Conservation (phyloP, 2,113 vertebrate genomes). For the Ageneiosus marmoratus region DNA sequence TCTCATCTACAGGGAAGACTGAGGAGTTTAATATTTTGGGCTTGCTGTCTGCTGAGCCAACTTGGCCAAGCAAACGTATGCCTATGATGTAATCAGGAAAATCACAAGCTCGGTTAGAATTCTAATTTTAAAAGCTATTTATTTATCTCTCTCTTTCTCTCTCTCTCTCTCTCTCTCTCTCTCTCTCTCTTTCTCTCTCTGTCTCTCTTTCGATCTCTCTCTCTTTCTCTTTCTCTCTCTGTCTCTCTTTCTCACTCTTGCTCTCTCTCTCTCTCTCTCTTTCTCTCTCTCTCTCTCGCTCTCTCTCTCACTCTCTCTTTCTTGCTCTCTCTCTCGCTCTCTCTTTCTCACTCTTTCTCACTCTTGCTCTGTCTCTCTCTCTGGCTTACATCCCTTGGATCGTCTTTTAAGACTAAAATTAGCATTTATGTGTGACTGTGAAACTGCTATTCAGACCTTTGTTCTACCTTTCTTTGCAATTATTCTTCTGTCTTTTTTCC, state of each 20-base stretch:
- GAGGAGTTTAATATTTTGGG: not conserved
- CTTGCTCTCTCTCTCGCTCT: conserved; percentile 4
- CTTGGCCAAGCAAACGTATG: conserved; percentile 54
- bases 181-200: not conserved
- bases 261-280: too few relatives aligned
- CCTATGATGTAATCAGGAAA: conserved; percentile 47
- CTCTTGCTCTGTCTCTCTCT: not conserved
- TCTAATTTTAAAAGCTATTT: conserved; percentile 20
- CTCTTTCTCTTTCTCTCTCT: too few relatives aligned
- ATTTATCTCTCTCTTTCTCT: too few relatives aligned
- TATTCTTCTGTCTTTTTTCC: not conserved
- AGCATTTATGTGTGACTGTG: conserved; percentile 51
- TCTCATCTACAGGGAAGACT: not conserved
- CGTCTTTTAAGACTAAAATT: conserved; percentile 45
- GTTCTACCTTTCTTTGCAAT: conserved; percentile 38
- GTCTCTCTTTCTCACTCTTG: too few relatives aligned
- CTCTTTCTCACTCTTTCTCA: not conserved
- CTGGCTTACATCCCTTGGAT: conserved; percentile 1
- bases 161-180: not conserved
- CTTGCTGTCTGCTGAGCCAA: conserved; percentile 52
- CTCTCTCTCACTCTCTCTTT: too few relatives aligned
- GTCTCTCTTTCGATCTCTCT: too few relatives aligned
- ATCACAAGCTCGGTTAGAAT: conserved; percentile 57
- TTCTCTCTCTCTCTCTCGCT: too few relatives aligned
- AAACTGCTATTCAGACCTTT: conserved; percentile 44